These are phyloP conservation scores for Nasalis larvatus DNA, from an alignment of 2,113 vertebrate species.

Conservation along the genomic window DNA sequence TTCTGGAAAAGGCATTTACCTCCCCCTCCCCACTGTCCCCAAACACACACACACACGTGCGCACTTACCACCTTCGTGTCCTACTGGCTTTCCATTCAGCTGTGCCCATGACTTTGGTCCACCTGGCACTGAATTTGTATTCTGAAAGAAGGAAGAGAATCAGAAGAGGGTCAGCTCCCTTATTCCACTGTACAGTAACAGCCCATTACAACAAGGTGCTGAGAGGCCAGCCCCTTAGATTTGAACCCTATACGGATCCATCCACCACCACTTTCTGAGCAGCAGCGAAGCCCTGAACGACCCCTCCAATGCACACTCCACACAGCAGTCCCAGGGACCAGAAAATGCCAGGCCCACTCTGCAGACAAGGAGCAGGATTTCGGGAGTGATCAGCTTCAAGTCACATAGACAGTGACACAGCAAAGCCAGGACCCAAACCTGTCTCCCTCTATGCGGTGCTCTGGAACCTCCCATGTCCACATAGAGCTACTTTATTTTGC, in stretches of 20 bases:
- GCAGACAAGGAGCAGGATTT: not conserved
- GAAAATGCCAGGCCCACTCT: accelerated
- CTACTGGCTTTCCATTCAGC: slow-evolving; percentile 99
- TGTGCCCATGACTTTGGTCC: slow-evolving; percentile 99
- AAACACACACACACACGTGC: accelerated
- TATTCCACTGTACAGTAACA: accelerated
- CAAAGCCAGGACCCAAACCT: not conserved
- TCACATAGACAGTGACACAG: accelerated
- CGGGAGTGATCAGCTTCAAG: not conserved
- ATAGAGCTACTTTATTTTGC: not conserved
- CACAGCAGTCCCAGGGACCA: accelerated
- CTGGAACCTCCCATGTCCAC: not conserved
- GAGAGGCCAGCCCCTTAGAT: no score
- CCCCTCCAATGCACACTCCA: accelerated
- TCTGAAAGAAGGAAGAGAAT: slow-evolving; percentile 83
- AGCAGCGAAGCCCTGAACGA: accelerated
- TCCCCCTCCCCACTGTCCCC: no score
- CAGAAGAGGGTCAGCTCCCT: not conserved
- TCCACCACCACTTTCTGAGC: not conserved
- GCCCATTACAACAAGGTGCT: not conserved
- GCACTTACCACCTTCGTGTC: slow-evolving; percentile 96
- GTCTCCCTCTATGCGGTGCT: accelerated
- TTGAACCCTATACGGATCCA: accelerated
- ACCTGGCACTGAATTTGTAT: slow-evolving; percentile 95
- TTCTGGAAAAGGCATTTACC: accelerated